These are phyloP conservation scores for Holocentrus rufus DNA, from an alignment of 2,797 vertebrate genomes.

Conservation along the genomic window DNA sequence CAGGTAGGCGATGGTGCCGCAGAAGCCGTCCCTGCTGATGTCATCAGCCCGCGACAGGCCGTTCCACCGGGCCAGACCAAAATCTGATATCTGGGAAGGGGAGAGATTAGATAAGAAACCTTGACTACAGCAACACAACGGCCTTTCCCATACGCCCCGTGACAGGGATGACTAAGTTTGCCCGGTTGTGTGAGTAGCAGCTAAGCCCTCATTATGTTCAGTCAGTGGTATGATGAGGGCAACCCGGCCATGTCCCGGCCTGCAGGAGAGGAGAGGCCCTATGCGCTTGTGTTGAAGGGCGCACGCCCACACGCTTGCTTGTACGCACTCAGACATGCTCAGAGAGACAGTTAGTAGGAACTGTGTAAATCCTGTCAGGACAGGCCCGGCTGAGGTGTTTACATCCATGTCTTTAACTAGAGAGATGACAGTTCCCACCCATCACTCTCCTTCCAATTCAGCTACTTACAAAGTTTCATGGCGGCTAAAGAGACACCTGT, in stretches of 20 bases:
- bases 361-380: constrained; percentile 75
- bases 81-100: constrained; percentile 91
- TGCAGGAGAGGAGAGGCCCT: constrained; percentile 75
- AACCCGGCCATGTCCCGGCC: constrained; percentile 70
- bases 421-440: constrained; percentile 75
- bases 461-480: constrained; percentile 61
- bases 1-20: constrained; percentile 96
- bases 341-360: constrained; percentile 65
- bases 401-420: constrained; percentile 77
- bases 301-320: constrained; percentile 50
- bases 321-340: constrained; percentile 19
- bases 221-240: constrained; percentile 67
- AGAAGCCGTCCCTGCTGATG: constrained; percentile 96
- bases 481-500: constrained; percentile 65
- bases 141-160: constrained; percentile 29
- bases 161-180: constrained; percentile 64
- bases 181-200: constrained; percentile 52
- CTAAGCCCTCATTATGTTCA: constrained; percentile 66
- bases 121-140: background rate
- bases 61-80: constrained; percentile 96
- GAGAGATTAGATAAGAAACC: constrained; percentile 48
- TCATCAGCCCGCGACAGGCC: constrained; percentile 93
- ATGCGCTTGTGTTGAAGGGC: constrained; percentile 53
- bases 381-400: constrained; percentile 81
- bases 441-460: constrained; percentile 59